These are phyloP conservation scores for Sebastes nivosus DNA, from an alignment of 2,797 vertebrate genomes.

Conservation along the genomic window DNA sequence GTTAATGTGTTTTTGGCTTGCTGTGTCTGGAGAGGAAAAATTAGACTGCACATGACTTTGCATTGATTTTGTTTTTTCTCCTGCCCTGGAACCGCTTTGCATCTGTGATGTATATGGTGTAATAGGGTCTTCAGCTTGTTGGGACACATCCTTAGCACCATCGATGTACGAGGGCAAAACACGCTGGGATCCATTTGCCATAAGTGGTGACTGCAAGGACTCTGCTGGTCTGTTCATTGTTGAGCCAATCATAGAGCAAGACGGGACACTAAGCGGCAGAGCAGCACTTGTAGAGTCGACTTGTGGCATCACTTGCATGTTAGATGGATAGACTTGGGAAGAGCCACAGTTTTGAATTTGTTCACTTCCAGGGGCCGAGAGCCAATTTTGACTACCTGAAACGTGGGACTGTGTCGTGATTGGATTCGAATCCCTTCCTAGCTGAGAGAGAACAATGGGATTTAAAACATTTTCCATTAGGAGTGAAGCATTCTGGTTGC, in stretches of 20 bases:
- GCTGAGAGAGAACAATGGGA: constrained; percentile 91
- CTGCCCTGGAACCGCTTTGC: constrained; percentile 32
- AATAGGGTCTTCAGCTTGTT: constrained; percentile 35
- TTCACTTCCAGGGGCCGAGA: constrained; percentile 48
- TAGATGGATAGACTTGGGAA: constrained; percentile 65
- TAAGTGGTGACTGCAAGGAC: constrained; percentile 31
- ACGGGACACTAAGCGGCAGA: constrained; percentile 23
- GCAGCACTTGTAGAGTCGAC: constrained; percentile 15
- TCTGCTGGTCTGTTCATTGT: constrained; percentile 37
- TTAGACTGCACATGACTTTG: constrained; percentile 39
- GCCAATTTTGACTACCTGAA: constrained; percentile 81
- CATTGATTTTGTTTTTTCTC: constrained; percentile 35
- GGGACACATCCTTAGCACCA: constrained; percentile 33
- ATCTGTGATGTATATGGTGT: constrained; percentile 48
- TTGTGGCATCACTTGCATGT: constrained; percentile 45
- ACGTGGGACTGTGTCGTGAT: constrained; percentile 79
- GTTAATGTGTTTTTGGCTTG: constrained; percentile 1
- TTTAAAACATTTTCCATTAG: constrained; percentile 90
- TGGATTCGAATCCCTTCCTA: constrained; percentile 83
- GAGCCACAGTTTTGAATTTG: constrained; percentile 54
- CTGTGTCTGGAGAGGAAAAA: constrained; percentile 20
- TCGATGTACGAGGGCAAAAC: constrained; percentile 48
- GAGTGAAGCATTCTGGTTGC: constrained; percentile 85
- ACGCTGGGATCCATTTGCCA: constrained; percentile 42
- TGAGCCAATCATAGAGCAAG: constrained; percentile 50